Base-by-base conservation (phyloP, 2,888 invertebrate genomes). In the Melipona bicolor region DNA sequence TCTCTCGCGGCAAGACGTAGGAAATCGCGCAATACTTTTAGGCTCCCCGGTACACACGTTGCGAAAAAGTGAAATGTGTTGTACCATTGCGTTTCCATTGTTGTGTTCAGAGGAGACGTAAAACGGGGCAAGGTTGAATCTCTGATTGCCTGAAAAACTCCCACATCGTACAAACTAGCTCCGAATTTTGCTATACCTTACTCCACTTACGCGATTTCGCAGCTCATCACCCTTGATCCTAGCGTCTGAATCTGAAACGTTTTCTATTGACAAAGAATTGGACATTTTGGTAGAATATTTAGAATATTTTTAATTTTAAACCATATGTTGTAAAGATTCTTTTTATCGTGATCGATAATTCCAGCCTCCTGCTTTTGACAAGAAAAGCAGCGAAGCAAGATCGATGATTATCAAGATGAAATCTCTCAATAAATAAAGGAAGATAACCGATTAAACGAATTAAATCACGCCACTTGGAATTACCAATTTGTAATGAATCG, bases 41-140 rank as follows among this genome's bases (percentile, higher is more conserved):
- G 92, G 91, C 90, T 83, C 87, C 87, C 83, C 80, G 83, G 88
- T 87, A 90, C 85, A 85, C 89, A 84, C 83, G 88, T 93, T 93
- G 93, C 94, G 93, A 93, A 93, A 94, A 92, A 91, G 92, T 92
- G 91, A 92, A 92, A 92, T 93, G 91, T 92, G 92, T 91, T 90
- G 86, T 90, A 88, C 83, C 88, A 84, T 84, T 90, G 89, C 90
- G 89, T 88, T 90, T 89, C 91, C 87, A 91, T 91, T 91, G 91
- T 91, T 91, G 86, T 83, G 87, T 85, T 83, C 83, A 79, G 88
- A 85, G 77, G 84, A 82, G 86, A 84, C 79, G 87, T 89, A 89
- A 91, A 92, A 88, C 88, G 87, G 92, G 90, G 92, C 92, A 91
- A 91, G 92, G 92, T 91, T 92, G 92, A 79, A 87, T 85, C 84